Conservation (phyloP, 2,113 vertebrate genomes). For the Polypterus bichir region DNA sequence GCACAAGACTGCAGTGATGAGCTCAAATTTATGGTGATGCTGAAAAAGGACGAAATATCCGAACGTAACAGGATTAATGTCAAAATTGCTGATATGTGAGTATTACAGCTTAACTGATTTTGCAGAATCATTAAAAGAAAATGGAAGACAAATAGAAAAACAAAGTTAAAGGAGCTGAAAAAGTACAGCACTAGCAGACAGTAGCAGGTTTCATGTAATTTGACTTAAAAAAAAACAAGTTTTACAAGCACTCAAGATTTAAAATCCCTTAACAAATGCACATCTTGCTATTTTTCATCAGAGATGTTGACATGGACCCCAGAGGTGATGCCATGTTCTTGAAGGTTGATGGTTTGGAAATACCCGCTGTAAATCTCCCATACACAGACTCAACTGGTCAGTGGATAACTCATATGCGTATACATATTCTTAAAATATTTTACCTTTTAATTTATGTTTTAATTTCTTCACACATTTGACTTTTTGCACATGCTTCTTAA, state of each 20-base stretch:
- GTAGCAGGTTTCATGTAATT: too few species aligned
- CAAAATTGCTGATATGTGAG: conserved; percentile 55
- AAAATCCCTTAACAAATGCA: too few species aligned
- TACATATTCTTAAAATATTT: too few species aligned
- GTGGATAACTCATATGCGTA: background rate
- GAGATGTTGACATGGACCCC: conserved; percentile 35
- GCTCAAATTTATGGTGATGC: conserved; percentile 57
- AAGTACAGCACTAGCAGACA: too few species aligned
- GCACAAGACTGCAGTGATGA: conserved; percentile 58
- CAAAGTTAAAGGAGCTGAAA: too few species aligned
- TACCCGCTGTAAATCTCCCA: conserved; percentile 16
- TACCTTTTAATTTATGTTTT: too few species aligned
- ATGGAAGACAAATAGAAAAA: too few species aligned
- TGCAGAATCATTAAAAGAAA: too few species aligned
- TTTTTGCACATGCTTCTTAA: conserved; percentile 4
- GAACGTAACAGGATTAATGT: conserved; percentile 40
- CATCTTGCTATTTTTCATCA: conserved; percentile 21
- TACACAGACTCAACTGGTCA: conserved; percentile 20
- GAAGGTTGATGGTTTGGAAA: conserved; percentile 35
- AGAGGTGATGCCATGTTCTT: conserved; percentile 25
- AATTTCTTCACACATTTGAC: background rate
- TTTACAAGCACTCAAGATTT: too few species aligned
- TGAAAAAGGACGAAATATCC: conserved; percentile 41
- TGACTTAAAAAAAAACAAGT: background rate
- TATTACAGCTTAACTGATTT: conserved; percentile 4